Evolutionary conservation across 2,797 vertebrate genomes (phyloP), one percentile per base, ranked within the genome.

Genomic region (Oreochromis grahami): DNA sequence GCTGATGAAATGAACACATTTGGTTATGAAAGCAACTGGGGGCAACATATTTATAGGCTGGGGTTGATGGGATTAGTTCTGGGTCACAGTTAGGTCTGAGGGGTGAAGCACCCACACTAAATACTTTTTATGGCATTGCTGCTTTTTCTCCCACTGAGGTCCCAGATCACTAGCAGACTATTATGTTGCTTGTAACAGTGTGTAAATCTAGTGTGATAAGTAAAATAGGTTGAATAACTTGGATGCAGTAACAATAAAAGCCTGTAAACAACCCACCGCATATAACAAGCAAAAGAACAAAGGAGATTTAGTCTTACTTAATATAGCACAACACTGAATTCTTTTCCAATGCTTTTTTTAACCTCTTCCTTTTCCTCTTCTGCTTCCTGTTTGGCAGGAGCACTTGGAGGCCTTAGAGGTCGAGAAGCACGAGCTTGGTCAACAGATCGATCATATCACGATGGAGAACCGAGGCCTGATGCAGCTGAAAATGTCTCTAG

Each of bases 401-500:
- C 95, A 97, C 1, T 85, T 97, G 58, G 96, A 96, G 45, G 83
- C 93, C 2, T 94, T 98, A 95, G 97, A 98, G 91, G 93, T 91
- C 84, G 97, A 98, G 95, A 98, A 96, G 77, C 93, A 90, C 41
- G 94, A 91, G 38, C 88, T 99, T 77, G 88, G 95, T 51, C 91
- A 72, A 56, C 97, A 98, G 91, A 97, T 98, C 1, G 93, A 97
- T 1, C 93, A 92, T 2, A 89, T 98, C 26, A 80, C 98, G 82
- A 95, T 95, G 87, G 97, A 99, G 84, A 96, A 96, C 85, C 96
- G 94, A 86, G 95, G 96, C 89, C 96, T 99, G 82, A 92, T 96
- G 91, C 97, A 98, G 94, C 93, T 97, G 86, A 98, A 99, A 96
- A 97, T 96, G 97, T 98, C 97, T 53, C 97, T 99, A 81, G 96